phyloP scores from a whole-genome alignment of 2,888 invertebrate species.

The Metallyticus violacea region DNA sequence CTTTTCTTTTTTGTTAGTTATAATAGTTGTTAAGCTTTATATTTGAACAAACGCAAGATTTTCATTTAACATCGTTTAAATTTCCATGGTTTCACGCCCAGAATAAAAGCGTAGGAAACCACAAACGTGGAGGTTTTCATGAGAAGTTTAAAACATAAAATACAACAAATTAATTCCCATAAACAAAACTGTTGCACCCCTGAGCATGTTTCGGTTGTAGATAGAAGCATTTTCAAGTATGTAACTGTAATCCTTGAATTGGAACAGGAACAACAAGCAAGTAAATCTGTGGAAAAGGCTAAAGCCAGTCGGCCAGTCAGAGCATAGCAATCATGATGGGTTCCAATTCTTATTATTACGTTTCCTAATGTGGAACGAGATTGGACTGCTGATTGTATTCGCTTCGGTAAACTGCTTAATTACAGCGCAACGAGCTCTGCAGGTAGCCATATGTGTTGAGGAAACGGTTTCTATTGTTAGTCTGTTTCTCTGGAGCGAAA shows the following conservation, averaged over 20 bases:
- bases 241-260: background rate
- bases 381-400: background rate
- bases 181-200: too few species aligned
- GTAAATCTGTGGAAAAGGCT: background rate
- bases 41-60: too few species aligned
- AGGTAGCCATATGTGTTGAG: background rate
- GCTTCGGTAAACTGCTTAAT: background rate
- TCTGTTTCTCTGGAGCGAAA: background rate
- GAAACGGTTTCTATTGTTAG: too few species aligned
- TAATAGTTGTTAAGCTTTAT: too few species aligned
- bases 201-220: too few species aligned
- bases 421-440: background rate
- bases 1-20: too few species aligned
- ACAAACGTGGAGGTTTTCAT: too few species aligned
- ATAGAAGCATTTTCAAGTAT: background rate
- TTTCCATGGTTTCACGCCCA: too few species aligned
- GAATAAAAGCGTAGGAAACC: too few species aligned
- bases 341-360: background rate
- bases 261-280: background rate
- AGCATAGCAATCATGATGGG: background rate
- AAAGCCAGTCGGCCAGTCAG: background rate
- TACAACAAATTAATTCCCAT: too few species aligned
- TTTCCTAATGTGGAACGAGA: background rate
- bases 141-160: too few species aligned
- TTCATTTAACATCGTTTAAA: too few species aligned